phyloP scores from a whole-genome alignment of 2,888 invertebrate species.

The Rhynchonema sp. region DNA sequence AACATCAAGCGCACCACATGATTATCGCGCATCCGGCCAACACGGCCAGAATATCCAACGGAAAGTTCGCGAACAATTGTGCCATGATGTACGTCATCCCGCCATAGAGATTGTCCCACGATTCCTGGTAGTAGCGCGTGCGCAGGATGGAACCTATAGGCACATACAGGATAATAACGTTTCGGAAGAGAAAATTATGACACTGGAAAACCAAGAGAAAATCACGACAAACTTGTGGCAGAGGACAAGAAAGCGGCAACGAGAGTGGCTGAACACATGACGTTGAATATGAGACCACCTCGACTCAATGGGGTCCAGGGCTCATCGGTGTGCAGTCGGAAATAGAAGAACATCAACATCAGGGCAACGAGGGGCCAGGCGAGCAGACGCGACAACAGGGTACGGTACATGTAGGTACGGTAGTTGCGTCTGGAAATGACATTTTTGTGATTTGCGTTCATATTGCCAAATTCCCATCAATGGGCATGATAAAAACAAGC shows the following conservation, averaged over 20 bases:
- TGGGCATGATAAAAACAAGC: too few species aligned
- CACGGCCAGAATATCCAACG: slow-evolving; percentile 56
- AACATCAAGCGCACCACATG: slow-evolving; percentile 18
- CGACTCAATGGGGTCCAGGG: background rate
- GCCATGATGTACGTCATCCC: slow-evolving; percentile 62
- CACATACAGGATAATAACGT: too few species aligned
- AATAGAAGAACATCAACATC: slow-evolving; percentile 2
- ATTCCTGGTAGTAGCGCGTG: slow-evolving; percentile 77
- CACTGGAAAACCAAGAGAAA: background rate
- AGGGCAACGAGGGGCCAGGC: background rate
- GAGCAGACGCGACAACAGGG: background rate
- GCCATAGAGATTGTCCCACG: slow-evolving; percentile 66
- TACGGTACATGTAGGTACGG: background rate
- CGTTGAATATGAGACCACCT: slow-evolving; percentile 47
- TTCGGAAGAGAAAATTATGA: too few species aligned
- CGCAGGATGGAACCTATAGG: slow-evolving; percentile 44
- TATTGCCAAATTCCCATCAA: too few species aligned
- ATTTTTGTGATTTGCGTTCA: too few species aligned
- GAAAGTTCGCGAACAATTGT: slow-evolving; percentile 58
- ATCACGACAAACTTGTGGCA: slow-evolving; percentile 10
- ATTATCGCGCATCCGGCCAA: slow-evolving; percentile 42
- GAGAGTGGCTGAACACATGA: slow-evolving; percentile 47
- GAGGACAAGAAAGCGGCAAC: slow-evolving; percentile 49
- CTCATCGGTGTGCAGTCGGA: background rate
- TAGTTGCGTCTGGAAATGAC: background rate